Percentiles rank a stretch among this genome's conserved stretches.
Conservation (phyloP, 2,797 vertebrate species). For the Hippopotamyrus pictus region DNA sequence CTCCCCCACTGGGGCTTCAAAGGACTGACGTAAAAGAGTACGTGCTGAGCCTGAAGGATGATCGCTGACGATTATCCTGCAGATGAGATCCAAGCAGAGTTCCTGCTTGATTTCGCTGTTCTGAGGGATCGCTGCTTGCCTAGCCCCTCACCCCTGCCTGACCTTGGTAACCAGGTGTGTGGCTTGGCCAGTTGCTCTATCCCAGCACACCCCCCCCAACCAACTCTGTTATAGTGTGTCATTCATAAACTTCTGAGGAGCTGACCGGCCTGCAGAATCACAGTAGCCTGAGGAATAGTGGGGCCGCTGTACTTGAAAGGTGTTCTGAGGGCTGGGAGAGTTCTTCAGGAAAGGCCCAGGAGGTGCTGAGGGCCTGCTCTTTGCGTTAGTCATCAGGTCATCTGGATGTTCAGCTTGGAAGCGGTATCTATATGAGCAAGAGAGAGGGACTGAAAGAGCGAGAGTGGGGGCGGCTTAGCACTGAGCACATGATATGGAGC, state of each 20-base stretch:
- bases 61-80: background rate
- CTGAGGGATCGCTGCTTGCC: background rate
- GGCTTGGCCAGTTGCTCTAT: background rate
- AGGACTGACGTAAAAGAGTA: constrained; percentile 25
- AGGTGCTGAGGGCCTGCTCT: background rate
- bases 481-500: background rate
- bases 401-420: background rate
- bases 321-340: background rate
- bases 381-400: background rate
- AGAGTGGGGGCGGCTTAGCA: background rate
- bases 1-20: constrained; percentile 30
- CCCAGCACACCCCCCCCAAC: background rate
- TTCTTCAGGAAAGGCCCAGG: background rate
- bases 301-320: background rate
- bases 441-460: background rate
- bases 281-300: background rate
- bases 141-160: background rate
- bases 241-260: background rate
- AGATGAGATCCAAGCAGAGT: background rate
- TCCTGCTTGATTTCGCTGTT: background rate
- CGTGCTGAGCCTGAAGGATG: background rate
- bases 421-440: constrained; percentile 9
- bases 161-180: constrained; percentile 3
- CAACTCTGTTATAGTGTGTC: background rate
- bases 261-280: background rate